These are phyloP conservation scores for Cantharis rufa DNA, from an alignment of 2,888 invertebrate species.

Conservation along the genomic window DNA sequence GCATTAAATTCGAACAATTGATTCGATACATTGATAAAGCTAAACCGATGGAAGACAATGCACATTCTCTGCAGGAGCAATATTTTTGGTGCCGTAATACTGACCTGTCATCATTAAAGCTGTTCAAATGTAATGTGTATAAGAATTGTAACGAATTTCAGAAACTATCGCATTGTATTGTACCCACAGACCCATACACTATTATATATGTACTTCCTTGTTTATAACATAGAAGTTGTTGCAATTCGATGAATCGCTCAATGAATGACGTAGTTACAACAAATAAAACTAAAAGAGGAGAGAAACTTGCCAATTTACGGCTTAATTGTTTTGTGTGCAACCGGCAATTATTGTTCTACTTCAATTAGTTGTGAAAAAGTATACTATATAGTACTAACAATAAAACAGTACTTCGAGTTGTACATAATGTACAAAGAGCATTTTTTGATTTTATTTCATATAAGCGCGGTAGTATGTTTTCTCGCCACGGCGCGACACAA, in stretches of 20 bases:
- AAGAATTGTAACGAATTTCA: not conserved
- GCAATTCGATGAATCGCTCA: not conserved
- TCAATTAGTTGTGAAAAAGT: not conserved
- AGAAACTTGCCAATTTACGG: not conserved
- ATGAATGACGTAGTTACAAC: not conserved
- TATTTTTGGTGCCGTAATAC: not conserved
- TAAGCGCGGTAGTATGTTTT: too few relatives aligned
- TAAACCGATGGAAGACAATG: not conserved
- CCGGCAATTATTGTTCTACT: not conserved
- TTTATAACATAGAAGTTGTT: not conserved
- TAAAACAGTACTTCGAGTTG: not conserved
- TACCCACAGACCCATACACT: not conserved
- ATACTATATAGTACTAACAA: not conserved
- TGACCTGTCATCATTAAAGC: not conserved
- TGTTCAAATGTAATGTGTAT: not conserved
- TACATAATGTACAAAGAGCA: not conserved
- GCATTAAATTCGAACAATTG: not conserved
- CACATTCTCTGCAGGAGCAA: not conserved
- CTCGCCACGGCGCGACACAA: not conserved
- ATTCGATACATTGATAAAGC: not conserved
- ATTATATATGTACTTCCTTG: not conserved
- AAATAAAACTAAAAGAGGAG: not conserved
- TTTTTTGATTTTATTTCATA: not conserved
- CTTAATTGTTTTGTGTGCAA: not conserved
- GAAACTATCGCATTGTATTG: not conserved